A percentile compares a stretch with the other conserved stretches of the same genome.
Conservation (phyloP, 2,113 vertebrate species). For the Suricata suricatta region DNA sequence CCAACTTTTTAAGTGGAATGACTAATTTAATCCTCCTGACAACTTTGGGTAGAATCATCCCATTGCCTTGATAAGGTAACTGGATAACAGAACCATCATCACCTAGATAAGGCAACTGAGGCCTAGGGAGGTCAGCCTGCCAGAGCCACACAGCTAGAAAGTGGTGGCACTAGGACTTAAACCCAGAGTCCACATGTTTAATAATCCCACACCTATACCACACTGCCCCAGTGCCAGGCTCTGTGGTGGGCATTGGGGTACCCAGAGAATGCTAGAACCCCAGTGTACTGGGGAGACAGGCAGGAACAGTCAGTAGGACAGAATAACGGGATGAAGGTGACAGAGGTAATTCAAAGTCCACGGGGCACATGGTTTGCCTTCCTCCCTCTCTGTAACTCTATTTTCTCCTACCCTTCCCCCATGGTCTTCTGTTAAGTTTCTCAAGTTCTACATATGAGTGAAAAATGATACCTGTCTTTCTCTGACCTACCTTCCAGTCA, state of each 20-base stretch:
- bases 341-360: not conserved
- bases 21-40: not conserved
- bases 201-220: not conserved
- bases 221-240: not conserved
- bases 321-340: not conserved
- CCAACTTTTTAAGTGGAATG: not conserved
- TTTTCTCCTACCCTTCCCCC: too few species aligned
- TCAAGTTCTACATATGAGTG: too few species aligned
- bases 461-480: too few species aligned
- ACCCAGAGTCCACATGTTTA: not conserved
- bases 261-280: not conserved
- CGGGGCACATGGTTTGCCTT: too few species aligned
- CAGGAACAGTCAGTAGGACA: not conserved
- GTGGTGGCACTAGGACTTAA: not conserved
- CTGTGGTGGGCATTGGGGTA: not conserved
- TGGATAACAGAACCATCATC: too few species aligned
- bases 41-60: not conserved
- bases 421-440: too few species aligned
- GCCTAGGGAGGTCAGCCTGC: not conserved
- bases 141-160: not conserved
- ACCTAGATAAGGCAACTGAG: not conserved
- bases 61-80: not conserved
- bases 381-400: too few species aligned
- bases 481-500: too few species aligned
- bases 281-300: not conserved